A percentile compares a stretch with the other conserved stretches of the same genome.
These are phyloP conservation scores for Asbolus verrucosus DNA, from an alignment of 1,140 invertebrate genomes.

Conservation along the genomic window DNA sequence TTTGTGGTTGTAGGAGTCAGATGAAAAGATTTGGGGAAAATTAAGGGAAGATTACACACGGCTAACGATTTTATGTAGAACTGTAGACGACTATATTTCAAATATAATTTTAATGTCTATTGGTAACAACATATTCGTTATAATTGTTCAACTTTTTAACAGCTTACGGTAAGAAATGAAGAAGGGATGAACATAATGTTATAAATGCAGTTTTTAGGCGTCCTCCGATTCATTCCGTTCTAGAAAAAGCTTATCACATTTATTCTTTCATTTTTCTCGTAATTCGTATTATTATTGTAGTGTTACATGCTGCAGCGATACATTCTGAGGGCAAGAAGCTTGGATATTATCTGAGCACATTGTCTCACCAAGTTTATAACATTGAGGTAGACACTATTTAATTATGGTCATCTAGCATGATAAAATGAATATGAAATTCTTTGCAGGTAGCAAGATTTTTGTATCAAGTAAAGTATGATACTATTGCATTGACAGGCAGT, in stretches of 20 bases:
- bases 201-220: background rate
- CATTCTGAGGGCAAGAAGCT: slow-evolving; percentile 71
- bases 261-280: slow-evolving; percentile 71
- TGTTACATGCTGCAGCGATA: slow-evolving; percentile 69
- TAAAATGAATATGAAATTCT: background rate
- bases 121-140: slow-evolving; percentile 40
- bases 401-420: background rate
- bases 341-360: slow-evolving; percentile 62
- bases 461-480: slow-evolving; percentile 71
- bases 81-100: slow-evolving; percentile 66
- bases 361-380: slow-evolving; percentile 25
- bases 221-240: background rate
- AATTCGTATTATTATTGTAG: slow-evolving; percentile 69
- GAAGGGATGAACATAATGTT: background rate
- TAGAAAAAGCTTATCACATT: slow-evolving; percentile 68
- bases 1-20: slow-evolving; percentile 63
- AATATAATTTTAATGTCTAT: slow-evolving; percentile 34
- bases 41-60: slow-evolving; percentile 74
- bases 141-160: background rate
- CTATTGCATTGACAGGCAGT: slow-evolving; percentile 73
- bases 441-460: slow-evolving; percentile 73
- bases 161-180: background rate
- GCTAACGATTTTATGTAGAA: slow-evolving; percentile 72
- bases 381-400: slow-evolving; percentile 4
- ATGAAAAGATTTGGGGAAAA: slow-evolving; percentile 71